phyloP scores from a whole-genome alignment of 2,113 vertebrate genomes.

The Halichoeres trimaculatus region DNA sequence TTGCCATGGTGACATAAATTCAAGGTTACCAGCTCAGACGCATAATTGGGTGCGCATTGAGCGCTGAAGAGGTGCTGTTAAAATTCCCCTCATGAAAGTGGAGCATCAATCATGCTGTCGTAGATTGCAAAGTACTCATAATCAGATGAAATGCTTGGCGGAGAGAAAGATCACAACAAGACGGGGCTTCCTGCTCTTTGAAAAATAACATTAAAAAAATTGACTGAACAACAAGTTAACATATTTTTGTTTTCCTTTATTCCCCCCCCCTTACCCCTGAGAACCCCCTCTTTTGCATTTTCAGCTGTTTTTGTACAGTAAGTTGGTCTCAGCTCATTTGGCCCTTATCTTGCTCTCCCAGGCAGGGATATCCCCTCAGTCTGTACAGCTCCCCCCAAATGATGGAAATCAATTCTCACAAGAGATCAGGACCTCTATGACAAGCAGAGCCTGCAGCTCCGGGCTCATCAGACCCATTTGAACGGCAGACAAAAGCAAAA shows the following conservation, averaged over 20 bases:
- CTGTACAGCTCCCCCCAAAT: conserved; percentile 70
- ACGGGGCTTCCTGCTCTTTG: conserved; percentile 68
- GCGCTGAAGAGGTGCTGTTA: conserved; percentile 98
- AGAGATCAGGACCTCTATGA: conserved; percentile 83
- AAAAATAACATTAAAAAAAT: conserved; percentile 57
- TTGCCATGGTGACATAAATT: conserved; percentile 99
- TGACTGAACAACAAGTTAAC: conserved; percentile 58
- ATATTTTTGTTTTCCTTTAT: conserved; percentile 47
- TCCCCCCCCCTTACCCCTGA: conserved; percentile 14
- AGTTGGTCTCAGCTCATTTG: conserved; percentile 79
- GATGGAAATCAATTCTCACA: conserved; percentile 85
- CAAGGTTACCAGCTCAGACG: conserved; percentile 99
- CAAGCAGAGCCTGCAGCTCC: conserved; percentile 75
- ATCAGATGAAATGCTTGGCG: conserved; percentile 93
- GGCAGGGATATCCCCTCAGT: conserved; percentile 72
- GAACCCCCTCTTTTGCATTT: conserved; percentile 8
- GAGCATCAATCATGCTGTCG: conserved; percentile 98
- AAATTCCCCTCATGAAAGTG: conserved; percentile 99
- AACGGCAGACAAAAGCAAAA: conserved; percentile 82
- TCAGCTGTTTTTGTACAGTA: conserved; percentile 53
- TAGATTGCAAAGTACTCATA: conserved; percentile 94
- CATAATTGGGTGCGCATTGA: conserved; percentile 99
- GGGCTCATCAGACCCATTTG: conserved; percentile 82
- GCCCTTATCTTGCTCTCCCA: conserved; percentile 78
- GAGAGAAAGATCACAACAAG: conserved; percentile 88